These are phyloP conservation scores for Drosophila bipectinata DNA, from an alignment of 1,140 invertebrate genomes.

Conservation along the genomic window DNA sequence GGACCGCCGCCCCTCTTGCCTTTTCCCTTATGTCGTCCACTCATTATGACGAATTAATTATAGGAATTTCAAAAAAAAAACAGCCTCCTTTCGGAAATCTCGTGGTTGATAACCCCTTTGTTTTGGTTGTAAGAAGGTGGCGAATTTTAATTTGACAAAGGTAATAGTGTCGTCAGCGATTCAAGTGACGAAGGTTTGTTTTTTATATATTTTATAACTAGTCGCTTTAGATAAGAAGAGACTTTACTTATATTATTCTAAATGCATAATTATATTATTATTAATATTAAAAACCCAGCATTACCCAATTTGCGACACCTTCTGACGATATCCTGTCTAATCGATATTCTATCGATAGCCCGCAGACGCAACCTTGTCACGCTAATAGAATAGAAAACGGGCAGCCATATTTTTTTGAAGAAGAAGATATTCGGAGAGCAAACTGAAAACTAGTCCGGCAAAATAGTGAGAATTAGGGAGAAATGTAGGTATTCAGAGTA, in stretches of 20 bases:
- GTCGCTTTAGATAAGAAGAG: too few relatives aligned
- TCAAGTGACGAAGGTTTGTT: too few relatives aligned
- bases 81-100: slow-evolving; percentile 3
- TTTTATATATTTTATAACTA: too few relatives aligned
- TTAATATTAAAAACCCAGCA: too few relatives aligned
- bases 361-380: slow-evolving; percentile 16
- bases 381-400: slow-evolving; percentile 46
- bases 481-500: slow-evolving; percentile 53
- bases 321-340: neutral
- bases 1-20: slow-evolving; percentile 45
- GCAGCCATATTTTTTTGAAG: slow-evolving; percentile 51
- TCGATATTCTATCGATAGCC: slow-evolving; percentile 30
- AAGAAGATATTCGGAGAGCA: slow-evolving; percentile 34
- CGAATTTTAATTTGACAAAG: neutral
- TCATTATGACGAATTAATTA: slow-evolving; percentile 35
- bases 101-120: slow-evolving; percentile 14
- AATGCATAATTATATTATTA: too few relatives aligned
- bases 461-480: slow-evolving; percentile 54
- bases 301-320: slow-evolving; percentile 19
- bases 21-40: slow-evolving; percentile 56
- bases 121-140: slow-evolving; percentile 16
- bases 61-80: neutral
- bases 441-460: slow-evolving; percentile 53
- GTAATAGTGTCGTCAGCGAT: slow-evolving; percentile 1
- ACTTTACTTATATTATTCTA: too few relatives aligned